Conservation (phyloP, 2,888 invertebrate genomes). For the Drosophila aldrichi region DNA sequence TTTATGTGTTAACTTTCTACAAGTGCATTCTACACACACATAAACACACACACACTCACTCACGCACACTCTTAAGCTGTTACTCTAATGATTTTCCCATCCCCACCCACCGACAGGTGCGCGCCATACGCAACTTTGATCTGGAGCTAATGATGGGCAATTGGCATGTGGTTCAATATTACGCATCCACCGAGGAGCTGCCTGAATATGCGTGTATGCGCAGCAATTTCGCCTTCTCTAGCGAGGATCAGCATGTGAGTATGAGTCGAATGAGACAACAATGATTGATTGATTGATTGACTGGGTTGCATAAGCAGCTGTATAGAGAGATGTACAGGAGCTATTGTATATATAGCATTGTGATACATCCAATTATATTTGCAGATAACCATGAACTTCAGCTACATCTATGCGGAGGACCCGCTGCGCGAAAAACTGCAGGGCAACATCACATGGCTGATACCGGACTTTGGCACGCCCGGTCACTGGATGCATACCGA, state of each 20-base stretch:
- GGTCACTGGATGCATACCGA: conserved; percentile 96
- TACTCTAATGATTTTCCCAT: not conserved
- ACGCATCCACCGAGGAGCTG: conserved; percentile 94
- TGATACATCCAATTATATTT: not conserved
- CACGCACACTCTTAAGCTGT: not conserved
- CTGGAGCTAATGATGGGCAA: conserved; percentile 91
- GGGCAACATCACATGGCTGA: conserved; percentile 95
- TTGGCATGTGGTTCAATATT: conserved; percentile 95
- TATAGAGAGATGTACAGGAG: no score
- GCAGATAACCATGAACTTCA: conserved; percentile 94
- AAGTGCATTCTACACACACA: conserved; percentile 9
- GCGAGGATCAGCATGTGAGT: conserved; percentile 84
- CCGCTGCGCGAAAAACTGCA: conserved; percentile 91
- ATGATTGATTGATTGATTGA: conserved; percentile 4
- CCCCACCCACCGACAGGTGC: conserved; percentile 86
- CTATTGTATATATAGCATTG: no score
- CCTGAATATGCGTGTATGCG: conserved; percentile 94
- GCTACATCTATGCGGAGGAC: conserved; percentile 94
- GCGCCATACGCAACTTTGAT: conserved; percentile 92
- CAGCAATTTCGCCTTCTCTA: conserved; percentile 86
- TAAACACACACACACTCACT: not conserved
- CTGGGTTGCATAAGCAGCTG: not conserved
- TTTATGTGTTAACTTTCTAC: conserved; percentile 2
- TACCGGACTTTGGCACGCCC: conserved; percentile 90
- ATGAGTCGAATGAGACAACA: not conserved